Conservation (phyloP, 2,797 vertebrate genomes). For the Mormyrops boulengeri region DNA sequence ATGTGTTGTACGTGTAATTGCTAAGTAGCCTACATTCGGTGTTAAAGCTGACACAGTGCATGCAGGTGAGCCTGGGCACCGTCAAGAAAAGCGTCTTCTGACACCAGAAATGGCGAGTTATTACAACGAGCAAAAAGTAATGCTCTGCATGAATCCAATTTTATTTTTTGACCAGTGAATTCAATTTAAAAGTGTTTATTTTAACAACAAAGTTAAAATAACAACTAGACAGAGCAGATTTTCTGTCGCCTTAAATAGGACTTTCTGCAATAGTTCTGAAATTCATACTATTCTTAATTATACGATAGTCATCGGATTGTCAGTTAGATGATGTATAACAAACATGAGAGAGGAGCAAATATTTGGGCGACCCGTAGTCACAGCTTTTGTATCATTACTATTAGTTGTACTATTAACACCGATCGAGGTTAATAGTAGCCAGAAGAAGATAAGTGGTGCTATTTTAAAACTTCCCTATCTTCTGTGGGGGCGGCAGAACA, state of each 20-base stretch:
- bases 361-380: neutral
- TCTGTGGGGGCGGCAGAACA: neutral
- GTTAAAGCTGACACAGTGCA: neutral
- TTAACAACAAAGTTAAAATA: neutral
- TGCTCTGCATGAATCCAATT: neutral
- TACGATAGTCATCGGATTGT: neutral
- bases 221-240: neutral
- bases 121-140: neutral
- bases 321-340: neutral
- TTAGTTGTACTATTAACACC: neutral
- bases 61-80: neutral
- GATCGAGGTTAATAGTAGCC: neutral
- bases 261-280: neutral
- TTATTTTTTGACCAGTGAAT: neutral
- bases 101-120: neutral
- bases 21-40: neutral
- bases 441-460: neutral
- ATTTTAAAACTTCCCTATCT: neutral
- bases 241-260: neutral
- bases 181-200: neutral
- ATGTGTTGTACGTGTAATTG: neutral
- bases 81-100: neutral
- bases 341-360: neutral
- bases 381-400: neutral
- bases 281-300: neutral